Evolutionary conservation across 2,797 vertebrate species (phyloP).

Genomic region (Telmatherina bonti): DNA sequence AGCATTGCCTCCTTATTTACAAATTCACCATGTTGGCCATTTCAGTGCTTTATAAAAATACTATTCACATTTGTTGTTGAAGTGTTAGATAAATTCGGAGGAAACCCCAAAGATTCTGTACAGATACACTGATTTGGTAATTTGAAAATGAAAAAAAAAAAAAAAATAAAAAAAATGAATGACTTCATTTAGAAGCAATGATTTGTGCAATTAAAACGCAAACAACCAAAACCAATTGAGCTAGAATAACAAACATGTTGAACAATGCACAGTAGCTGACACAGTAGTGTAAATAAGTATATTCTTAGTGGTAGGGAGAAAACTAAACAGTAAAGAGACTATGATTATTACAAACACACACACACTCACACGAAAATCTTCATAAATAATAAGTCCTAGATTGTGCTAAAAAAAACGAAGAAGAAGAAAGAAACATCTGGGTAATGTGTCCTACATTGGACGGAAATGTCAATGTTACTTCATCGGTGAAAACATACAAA

Average conservation of each 20-base stretch:
- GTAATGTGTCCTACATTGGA: constrained; percentile 18
- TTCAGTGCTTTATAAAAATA: constrained; percentile 99
- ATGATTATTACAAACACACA: constrained; percentile 33
- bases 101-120: constrained; percentile 76
- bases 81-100: constrained; percentile 81
- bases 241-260: constrained; percentile 32
- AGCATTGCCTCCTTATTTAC: constrained; percentile 89
- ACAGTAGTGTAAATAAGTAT: constrained; percentile 35
- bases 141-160: constrained; percentile 30
- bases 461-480: constrained; percentile 42
- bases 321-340: constrained; percentile 42
- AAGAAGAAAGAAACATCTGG: constrained; percentile 40
- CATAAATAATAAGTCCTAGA: constrained; percentile 45
- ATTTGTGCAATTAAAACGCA: constrained; percentile 67
- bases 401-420: constrained; percentile 73
- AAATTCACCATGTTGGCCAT: constrained; percentile 87
- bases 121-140: constrained; percentile 62
- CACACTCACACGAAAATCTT: constrained; percentile 16
- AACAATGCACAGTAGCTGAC: constrained; percentile 45
- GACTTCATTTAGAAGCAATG: constrained; percentile 30
- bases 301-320: constrained; percentile 36
- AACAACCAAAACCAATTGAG: constrained; percentile 11
- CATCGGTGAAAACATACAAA: constrained; percentile 48
- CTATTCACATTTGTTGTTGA: constrained; percentile 97
- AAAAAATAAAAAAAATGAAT: constrained; percentile 27